These are phyloP conservation scores for Wasmannia auropunctata DNA, from an alignment of 1,140 invertebrate species.

Conservation along the genomic window DNA sequence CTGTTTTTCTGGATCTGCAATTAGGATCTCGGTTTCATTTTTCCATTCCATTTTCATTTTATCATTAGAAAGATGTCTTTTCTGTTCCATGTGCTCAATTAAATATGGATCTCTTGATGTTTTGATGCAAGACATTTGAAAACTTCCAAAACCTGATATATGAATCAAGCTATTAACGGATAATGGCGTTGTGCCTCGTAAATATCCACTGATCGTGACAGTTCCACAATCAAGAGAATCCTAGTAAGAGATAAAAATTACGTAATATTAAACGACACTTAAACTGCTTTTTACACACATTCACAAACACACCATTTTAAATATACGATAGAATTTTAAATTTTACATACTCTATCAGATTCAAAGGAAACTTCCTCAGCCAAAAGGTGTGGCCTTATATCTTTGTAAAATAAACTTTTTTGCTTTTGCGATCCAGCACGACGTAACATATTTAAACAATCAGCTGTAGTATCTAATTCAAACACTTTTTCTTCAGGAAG, in stretches of 20 bases:
- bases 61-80: constrained; percentile 67
- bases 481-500: constrained; percentile 94
- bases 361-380: constrained; percentile 91
- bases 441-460: constrained; percentile 92
- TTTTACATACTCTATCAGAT: constrained; percentile 67
- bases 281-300: not conserved
- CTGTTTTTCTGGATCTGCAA: constrained; percentile 89
- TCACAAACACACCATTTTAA: constrained; percentile 12
- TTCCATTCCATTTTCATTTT: constrained; percentile 77
- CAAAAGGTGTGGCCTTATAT: constrained; percentile 92
- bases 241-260: constrained; percentile 62
- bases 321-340: not conserved
- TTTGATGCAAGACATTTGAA: constrained; percentile 94
- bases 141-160: constrained; percentile 96
- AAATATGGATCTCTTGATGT: constrained; percentile 91
- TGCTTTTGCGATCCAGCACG: constrained; percentile 93
- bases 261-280: constrained; percentile 18
- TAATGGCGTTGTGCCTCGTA: constrained; percentile 90
- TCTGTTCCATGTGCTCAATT: constrained; percentile 83
- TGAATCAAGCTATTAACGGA: constrained; percentile 96
- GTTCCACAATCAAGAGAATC: constrained; percentile 86
- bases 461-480: constrained; percentile 90
- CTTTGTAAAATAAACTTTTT: constrained; percentile 89
- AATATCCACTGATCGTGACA: constrained; percentile 93
- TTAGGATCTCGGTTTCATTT: constrained; percentile 84